phyloP scores from a whole-genome alignment of 1,140 invertebrate genomes.

The Habropoda laboriosa region DNA sequence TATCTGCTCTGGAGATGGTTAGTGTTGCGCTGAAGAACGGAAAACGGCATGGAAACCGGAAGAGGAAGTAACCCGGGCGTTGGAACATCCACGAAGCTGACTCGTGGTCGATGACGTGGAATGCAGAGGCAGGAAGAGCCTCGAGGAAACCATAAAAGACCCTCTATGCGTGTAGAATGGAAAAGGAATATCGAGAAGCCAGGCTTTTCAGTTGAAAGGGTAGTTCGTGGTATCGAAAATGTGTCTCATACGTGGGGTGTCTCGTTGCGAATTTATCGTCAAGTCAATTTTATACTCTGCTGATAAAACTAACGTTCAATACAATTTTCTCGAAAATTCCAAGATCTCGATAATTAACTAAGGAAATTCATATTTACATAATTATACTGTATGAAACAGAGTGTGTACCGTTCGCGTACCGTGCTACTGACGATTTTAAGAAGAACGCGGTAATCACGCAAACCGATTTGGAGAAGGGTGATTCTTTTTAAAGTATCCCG shows the following conservation, averaged over 20 bases:
- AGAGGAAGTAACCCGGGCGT: not conserved
- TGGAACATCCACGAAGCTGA: not conserved
- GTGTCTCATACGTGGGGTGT: too few relatives aligned
- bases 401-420: too few relatives aligned
- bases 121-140: not conserved
- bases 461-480: too few relatives aligned
- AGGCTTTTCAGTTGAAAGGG: not conserved
- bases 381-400: too few relatives aligned
- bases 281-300: too few relatives aligned
- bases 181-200: not conserved
- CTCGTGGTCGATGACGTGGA: conserved; percentile 5
- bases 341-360: too few relatives aligned
- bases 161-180: not conserved
- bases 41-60: not conserved
- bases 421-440: too few relatives aligned
- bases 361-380: too few relatives aligned
- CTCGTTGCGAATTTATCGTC: not conserved
- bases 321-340: too few relatives aligned
- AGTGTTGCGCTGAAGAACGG: not conserved
- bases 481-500: too few relatives aligned
- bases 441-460: too few relatives aligned
- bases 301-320: too few relatives aligned
- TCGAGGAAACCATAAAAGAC: not conserved
- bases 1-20: not conserved
- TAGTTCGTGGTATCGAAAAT: not conserved